Base-by-base conservation (phyloP, 2,888 invertebrate genomes). In the Drosophila infuscata region DNA sequence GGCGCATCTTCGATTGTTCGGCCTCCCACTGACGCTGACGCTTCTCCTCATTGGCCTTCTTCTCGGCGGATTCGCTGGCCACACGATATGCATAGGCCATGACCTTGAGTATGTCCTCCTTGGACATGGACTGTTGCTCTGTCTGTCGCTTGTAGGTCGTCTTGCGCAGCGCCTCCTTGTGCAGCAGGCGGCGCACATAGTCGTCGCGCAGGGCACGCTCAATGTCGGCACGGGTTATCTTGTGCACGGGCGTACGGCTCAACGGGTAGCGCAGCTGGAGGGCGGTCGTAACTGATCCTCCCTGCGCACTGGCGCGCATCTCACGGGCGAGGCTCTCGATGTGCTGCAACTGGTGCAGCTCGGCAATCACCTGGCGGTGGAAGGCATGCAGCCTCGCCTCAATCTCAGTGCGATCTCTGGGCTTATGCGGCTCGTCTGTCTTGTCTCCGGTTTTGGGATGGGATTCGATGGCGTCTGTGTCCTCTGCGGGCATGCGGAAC, bases 151-250 rank as follows among this genome's bases (percentile, higher is more conserved):
- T 91, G 20, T 71, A 52, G 17, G 36, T 58, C 8, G 70, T 59
- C 52, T 82, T 86, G 7, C 81, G 74, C 30, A 85, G 81, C 0
- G 84, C 83, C 58, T 89, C 85, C 70, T 88, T 89, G 33, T 89
- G 76, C 15, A 92, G 58, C 65, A 92, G 65, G 17, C 87, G 89
- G 1, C 81, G 89, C 3, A 92, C 91, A 20, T 89, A 85, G 49
- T 92, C 92, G 49, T 92, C 92, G 6, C 88, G 91, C 8, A 92
- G 63, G 0, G 91, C 89, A 3, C 82, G 85, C 65, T 92, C 92
- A 57, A 92, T 90, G 38, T 92, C 92, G 0, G 85, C 79, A 6
- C 88, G 82, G 0, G 92, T 92, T 57, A 91, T 91, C 65, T 92
- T 92, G 54, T 92, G 87, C 0, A 92, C 80, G 0, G 92, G 92